Evolutionary conservation across 2,888 invertebrate genomes (phyloP), one percentile per base, ranked within the genome.

Genomic region (Thera obeliscata): DNA sequence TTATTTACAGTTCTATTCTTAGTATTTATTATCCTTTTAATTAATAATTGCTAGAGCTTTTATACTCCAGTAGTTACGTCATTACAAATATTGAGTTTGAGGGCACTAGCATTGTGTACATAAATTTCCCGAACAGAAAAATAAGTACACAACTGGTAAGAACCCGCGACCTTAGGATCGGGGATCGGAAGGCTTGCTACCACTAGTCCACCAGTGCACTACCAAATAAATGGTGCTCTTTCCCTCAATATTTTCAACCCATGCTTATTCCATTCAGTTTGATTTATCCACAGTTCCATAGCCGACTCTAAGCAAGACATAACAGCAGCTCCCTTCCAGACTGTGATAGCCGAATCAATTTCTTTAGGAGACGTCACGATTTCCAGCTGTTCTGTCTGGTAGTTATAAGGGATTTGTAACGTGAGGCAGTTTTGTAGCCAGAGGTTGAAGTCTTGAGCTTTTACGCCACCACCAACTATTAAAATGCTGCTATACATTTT

Each of bases 261-360:
- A 85, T 95, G 96, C 75, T 96, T 96, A 76, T 96, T 95, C 98
- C 98, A 99, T 87, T 99, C 98, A 43, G 93, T 92, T 68, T 96
- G 95, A 64, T 95, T 95, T 54, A 99, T 98, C 98, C 99, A 99
- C 7, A 99, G 87, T 83, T 99, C 99, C 72, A 97, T 97, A 0
- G 98, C 97, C 0, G 98, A 98, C 84, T 99, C 99, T 67, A 99
- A 88, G 78, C 98, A 98, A 0, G 98, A 97, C 95, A 99, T 96
- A 8, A 99, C 97, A 0, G 98, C 97, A 0, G 98, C 98, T 0
- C 99, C 99, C 86, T 98, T 98, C 99, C 99, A 99, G 0, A 97
- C 95, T 0, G 97, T 97, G 93, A 97, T 96, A 1, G 97, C 96
- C 0, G 98, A 97, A 87, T 98, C 98, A 94, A 98, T 97, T 79